These are phyloP conservation scores for Emydura subglobosa DNA, from an alignment of 2,113 vertebrate genomes.

Conservation along the genomic window DNA sequence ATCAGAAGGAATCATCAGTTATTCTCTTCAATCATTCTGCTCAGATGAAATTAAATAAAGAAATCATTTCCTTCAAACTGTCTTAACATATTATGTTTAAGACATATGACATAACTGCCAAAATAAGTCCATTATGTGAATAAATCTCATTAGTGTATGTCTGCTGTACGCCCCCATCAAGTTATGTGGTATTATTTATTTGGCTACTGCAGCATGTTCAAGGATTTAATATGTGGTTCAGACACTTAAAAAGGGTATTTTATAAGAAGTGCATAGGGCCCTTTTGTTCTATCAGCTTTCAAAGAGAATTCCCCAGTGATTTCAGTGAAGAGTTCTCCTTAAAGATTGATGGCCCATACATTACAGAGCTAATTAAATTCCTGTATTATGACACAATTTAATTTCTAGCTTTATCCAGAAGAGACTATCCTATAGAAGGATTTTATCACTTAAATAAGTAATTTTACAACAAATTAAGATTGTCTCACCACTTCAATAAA, in stretches of 20 bases:
- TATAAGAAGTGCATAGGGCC: not conserved
- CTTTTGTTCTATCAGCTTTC: not conserved
- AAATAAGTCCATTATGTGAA: constrained; percentile 5
- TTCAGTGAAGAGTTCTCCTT: not conserved
- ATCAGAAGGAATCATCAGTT: not conserved
- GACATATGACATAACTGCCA: not conserved
- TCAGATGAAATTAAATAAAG: constrained; percentile 41
- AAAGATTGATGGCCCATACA: not conserved
- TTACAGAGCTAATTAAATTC: not conserved
- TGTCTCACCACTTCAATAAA: not conserved
- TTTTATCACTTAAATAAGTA: not conserved
- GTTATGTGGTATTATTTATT: not conserved
- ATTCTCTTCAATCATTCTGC: constrained; percentile 8
- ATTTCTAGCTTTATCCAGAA: not conserved
- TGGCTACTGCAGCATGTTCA: not conserved
- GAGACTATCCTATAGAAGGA: not conserved
- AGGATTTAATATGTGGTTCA: not conserved
- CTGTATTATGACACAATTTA: accelerated
- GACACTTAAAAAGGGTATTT: not conserved
- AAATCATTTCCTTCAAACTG: constrained; percentile 35
- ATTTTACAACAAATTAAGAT: not conserved
- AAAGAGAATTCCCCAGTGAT: not conserved
- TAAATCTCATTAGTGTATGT: constrained; percentile 2
- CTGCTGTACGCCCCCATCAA: not conserved
- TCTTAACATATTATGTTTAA: constrained; percentile 8